Evolutionary conservation across 2,888 invertebrate species (phyloP).

Genomic region (Phaedon cochleariae): DNA sequence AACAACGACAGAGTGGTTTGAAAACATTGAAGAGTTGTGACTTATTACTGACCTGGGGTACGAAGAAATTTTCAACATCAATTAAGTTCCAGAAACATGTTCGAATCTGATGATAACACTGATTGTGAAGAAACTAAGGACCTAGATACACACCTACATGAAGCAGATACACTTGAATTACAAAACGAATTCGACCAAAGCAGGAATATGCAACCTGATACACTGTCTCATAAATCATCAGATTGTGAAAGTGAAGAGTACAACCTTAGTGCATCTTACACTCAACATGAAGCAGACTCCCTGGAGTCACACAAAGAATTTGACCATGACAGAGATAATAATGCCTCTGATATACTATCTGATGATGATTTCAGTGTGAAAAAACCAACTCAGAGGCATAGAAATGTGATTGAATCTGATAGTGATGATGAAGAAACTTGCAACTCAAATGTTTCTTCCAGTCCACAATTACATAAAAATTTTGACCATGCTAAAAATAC

Average conservation of each 20-base stretch:
- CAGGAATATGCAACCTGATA: background rate
- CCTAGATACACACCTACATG: no score
- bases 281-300: no score
- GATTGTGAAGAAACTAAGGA: background rate
- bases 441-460: no score
- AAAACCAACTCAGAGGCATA: background rate
- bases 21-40: no score
- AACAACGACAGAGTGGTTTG: no score
- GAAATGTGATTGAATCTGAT: slow-evolving; percentile 7
- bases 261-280: no score
- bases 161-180: background rate
- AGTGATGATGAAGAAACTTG: slow-evolving; percentile 6
- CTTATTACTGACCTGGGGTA: no score
- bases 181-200: background rate
- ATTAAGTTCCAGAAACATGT: background rate
- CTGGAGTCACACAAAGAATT: no score
- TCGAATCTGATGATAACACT: background rate
- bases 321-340: no score
- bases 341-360: no score
- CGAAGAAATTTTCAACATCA: no score
- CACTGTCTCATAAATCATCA: background rate
- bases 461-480: background rate
- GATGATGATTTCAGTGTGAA: background rate
- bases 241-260: no score
- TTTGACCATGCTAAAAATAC: background rate